Evolutionary conservation across 2,797 vertebrate genomes (phyloP).

Genomic region (Lithobates pipiens): DNA sequence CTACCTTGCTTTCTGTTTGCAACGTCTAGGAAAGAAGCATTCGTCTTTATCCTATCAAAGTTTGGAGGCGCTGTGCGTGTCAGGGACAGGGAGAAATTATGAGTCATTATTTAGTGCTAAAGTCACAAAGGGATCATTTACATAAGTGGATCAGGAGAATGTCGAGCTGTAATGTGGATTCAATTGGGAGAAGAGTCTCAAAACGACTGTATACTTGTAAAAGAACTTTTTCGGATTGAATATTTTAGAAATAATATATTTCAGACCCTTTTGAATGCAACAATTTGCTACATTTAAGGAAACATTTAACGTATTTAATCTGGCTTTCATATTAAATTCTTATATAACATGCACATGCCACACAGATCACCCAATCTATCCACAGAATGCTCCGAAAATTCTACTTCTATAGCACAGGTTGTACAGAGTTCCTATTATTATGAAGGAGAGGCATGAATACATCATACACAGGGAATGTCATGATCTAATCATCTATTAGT

Average conservation of each 20-base stretch:
- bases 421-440: background rate
- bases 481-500: background rate
- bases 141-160: background rate
- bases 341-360: too few relatives aligned
- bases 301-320: too few relatives aligned
- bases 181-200: background rate
- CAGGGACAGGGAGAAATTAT: constrained; percentile 92
- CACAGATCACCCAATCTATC: background rate
- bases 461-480: background rate
- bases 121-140: background rate
- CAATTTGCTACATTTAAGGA: background rate
- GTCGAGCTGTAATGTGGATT: background rate
- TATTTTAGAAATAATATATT: background rate
- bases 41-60: constrained; percentile 92
- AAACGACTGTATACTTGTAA: background rate
- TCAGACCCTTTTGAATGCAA: background rate
- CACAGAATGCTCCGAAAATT: background rate
- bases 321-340: too few relatives aligned
- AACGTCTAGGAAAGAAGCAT: constrained; percentile 98
- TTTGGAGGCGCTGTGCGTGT: constrained; percentile 88
- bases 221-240: too few relatives aligned
- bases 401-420: background rate
- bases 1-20: constrained; percentile 99
- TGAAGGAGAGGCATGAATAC: background rate
- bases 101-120: constrained; percentile 87